Evolutionary conservation across 1,140 invertebrate genomes (phyloP), one percentile per base, ranked within the genome.

Genomic region (Bombus terrestris): DNA sequence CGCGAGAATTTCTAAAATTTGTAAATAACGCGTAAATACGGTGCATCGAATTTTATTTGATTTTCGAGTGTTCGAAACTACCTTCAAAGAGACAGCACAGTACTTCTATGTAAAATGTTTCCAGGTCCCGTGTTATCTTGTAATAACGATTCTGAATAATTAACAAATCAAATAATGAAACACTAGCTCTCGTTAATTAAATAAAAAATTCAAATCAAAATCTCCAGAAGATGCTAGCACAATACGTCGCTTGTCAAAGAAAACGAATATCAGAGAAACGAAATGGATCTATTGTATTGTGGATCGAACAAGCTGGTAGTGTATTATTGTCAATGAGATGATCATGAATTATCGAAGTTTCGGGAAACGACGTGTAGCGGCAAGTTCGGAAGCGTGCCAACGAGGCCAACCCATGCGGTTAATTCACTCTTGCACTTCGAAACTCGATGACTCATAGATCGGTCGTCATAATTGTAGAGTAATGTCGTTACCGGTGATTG

Each of bases 381-480:
- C 62, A 89, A 89, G 88, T 89, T 89, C 71, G 81, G 37, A 75
- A 88, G 76, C 75, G 79, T 81, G 88, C 88, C 79, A 89, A 73
- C 81, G 41, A 66, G 77, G 39, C 75, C 80, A 88, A 89, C 39
- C 75, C 88, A 88, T 82, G 88, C 89, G 86, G 82, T 90, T 90
- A 90, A 90, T 90, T 90, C 86, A 83, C 74, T 83, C 79, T 80
- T 87, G 88, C 78, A 90, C 86, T 90, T 90, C 81, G 89, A 88
- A 90, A 90, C 88, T 90, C 81, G 71, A 87, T 90, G 86, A 87
- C 81, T 90, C 88, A 47, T 59, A 64, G 79, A 90, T 90, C 79
- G 82, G 78, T 80, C 79, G 85, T 90, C 85, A 87, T 90, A 90
- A 90, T 90, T 90, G 88, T 85, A 85, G 66, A 68, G 39, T 87